Conservation (phyloP, 2,797 vertebrate genomes). For the Yasuhikotakia modesta region DNA sequence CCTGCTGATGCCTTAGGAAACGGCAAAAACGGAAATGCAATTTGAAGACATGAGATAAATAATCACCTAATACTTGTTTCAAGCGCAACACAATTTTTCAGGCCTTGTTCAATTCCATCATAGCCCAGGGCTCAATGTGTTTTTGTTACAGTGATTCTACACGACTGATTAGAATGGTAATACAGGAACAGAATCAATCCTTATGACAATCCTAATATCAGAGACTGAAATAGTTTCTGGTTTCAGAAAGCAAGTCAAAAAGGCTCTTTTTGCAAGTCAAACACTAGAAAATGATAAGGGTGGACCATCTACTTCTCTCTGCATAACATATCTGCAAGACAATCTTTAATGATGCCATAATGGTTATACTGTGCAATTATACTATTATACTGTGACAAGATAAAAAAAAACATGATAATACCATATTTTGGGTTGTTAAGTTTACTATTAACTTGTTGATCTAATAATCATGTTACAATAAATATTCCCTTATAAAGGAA, state of each 20-base stretch:
- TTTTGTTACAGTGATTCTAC: constrained; percentile 85
- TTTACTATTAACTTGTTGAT: neutral
- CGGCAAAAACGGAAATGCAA: constrained; percentile 89
- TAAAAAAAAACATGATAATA: too few species aligned
- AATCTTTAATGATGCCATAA: too few species aligned
- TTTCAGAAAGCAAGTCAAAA: constrained; percentile 50
- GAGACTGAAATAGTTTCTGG: constrained; percentile 74
- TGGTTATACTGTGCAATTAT: too few species aligned
- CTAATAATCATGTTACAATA: neutral
- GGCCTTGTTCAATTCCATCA: constrained; percentile 85
- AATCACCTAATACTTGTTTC: constrained; percentile 85
- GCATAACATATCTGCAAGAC: too few species aligned
- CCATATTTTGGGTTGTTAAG: neutral
- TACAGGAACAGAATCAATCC: constrained; percentile 82
- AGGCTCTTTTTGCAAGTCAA: neutral
- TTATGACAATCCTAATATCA: constrained; percentile 85
- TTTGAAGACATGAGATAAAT: constrained; percentile 90
- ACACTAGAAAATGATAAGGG: constrained; percentile 23
- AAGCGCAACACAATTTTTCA: constrained; percentile 81
- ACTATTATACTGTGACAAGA: too few species aligned
- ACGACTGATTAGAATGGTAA: constrained; percentile 88
- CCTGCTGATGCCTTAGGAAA: constrained; percentile 79
- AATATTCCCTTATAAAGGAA: constrained; percentile 42
- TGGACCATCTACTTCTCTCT: too few species aligned
- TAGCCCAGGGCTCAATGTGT: constrained; percentile 79